Evolutionary conservation across 2,797 vertebrate species (phyloP).

Genomic region (Falco naumanni): DNA sequence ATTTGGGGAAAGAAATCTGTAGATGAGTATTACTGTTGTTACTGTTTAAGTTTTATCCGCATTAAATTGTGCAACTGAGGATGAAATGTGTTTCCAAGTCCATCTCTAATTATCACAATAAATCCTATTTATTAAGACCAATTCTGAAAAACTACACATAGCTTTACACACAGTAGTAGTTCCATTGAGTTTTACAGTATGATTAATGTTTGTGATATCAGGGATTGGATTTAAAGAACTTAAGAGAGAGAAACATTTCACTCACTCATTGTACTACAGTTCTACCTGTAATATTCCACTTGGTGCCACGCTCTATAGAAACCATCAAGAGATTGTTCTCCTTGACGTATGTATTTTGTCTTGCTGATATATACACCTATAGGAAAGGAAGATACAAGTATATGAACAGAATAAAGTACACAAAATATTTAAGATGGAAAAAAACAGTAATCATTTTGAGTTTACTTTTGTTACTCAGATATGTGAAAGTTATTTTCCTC

Average conservation of each 20-base stretch:
- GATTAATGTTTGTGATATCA: neutral
- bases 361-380: constrained; percentile 97
- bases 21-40: neutral
- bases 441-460: neutral
- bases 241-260: constrained; percentile 71
- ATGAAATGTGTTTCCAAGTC: neutral
- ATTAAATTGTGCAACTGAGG: neutral
- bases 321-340: constrained; percentile 96
- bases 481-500: neutral
- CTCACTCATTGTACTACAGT: constrained; percentile 74
- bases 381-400: neutral
- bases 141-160: neutral
- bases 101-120: neutral
- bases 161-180: neutral
- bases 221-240: constrained; percentile 24
- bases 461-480: neutral
- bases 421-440: neutral
- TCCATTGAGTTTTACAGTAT: neutral
- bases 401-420: neutral
- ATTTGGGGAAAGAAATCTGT: neutral
- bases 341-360: constrained; percentile 96
- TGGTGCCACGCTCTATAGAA: constrained; percentile 99
- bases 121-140: neutral
- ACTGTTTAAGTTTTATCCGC: neutral
- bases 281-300: constrained; percentile 97